Evolutionary conservation across 2,888 invertebrate species (phyloP).

Genomic region (Corythucha ciliata): DNA sequence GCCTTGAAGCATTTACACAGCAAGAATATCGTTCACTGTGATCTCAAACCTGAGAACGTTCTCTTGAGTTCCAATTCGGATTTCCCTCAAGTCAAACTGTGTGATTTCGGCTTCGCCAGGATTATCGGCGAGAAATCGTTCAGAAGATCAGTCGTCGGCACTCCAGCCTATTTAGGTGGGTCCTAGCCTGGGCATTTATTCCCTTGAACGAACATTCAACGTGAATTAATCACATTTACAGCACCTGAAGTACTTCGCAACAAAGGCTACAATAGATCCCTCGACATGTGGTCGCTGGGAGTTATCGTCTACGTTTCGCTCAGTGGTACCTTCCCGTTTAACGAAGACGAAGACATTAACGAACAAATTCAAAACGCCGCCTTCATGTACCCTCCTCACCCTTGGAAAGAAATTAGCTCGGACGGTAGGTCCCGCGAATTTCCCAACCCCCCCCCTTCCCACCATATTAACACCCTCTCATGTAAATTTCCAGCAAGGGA

Average conservation of each 20-base stretch:
- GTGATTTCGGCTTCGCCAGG: constrained; percentile 98
- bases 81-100: constrained; percentile 96
- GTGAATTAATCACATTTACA: constrained; percentile 38
- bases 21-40: constrained; percentile 98
- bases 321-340: constrained; percentile 98
- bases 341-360: constrained; percentile 99
- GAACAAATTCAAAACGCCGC: constrained; percentile 99
- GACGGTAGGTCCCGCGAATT: constrained; percentile 52
- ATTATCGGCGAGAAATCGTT: constrained; percentile 99
- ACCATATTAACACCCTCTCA: neutral
- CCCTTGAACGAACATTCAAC: neutral
- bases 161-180: constrained; percentile 92
- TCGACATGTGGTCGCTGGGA: constrained; percentile 99
- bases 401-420: constrained; percentile 93
- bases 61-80: constrained; percentile 86
- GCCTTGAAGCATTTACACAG: constrained; percentile 95
- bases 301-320: constrained; percentile 97
- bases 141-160: constrained; percentile 93
- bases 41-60: constrained; percentile 96
- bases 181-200: constrained; percentile 16
- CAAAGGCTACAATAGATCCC: constrained; percentile 95
- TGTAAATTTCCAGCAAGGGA: constrained; percentile 71
- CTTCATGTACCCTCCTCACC: constrained; percentile 98
- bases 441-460: neutral
- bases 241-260: constrained; percentile 97